These are phyloP conservation scores for Actenoides hombroni DNA, from an alignment of 2,113 vertebrate species.

Conservation along the genomic window DNA sequence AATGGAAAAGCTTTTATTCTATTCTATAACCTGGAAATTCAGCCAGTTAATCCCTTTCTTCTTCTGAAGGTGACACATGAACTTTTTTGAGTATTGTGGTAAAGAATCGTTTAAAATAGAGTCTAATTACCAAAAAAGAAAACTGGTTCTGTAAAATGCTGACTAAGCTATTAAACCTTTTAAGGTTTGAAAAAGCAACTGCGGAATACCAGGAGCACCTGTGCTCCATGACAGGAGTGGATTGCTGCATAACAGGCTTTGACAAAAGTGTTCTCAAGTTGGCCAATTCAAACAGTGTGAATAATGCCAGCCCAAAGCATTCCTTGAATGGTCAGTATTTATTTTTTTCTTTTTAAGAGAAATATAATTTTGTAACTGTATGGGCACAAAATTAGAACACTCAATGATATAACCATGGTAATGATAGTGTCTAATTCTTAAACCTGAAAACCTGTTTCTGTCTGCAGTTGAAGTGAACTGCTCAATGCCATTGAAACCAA, in stretches of 20 bases:
- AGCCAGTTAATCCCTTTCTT: not conserved
- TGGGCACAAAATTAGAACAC: not conserved
- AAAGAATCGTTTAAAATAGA: not conserved
- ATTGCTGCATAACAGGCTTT: constrained; percentile 89
- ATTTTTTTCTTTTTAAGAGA: not conserved
- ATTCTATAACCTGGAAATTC: not conserved
- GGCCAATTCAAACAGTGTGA: constrained; percentile 78
- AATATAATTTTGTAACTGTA: not conserved
- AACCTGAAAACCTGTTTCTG: not conserved
- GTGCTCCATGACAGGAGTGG: constrained; percentile 89
- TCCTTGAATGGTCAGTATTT: constrained; percentile 81
- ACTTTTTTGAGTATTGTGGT: not conserved
- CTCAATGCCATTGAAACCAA: not conserved
- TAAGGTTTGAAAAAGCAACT: constrained; percentile 95
- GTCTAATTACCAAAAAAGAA: not conserved
- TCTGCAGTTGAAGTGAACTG: not conserved
- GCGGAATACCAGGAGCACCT: constrained; percentile 95
- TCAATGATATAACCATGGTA: rapidly evolving
- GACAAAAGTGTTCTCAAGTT: constrained; percentile 85
- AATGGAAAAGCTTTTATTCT: not conserved
- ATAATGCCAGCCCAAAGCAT: constrained; percentile 91
- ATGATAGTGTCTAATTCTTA: not conserved
- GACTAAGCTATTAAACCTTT: not conserved
- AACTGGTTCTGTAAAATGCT: not conserved
- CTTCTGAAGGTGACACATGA: not conserved